Base-by-base conservation (phyloP, 2,888 invertebrate genomes). In the Dusona sp. region DNA sequence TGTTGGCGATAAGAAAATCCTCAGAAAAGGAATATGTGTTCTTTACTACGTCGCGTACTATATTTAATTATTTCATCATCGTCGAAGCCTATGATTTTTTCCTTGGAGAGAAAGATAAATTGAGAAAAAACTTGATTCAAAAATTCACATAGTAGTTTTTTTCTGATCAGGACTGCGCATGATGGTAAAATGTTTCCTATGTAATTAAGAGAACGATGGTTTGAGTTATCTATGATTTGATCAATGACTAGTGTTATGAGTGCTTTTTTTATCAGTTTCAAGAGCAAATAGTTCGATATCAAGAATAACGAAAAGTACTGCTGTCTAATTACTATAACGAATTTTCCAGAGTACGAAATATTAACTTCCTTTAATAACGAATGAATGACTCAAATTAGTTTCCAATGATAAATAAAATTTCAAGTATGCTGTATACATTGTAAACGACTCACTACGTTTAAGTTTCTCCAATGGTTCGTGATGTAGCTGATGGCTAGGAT, bases 381-480 rank as follows among this genome's bases (percentile, higher is more conserved):
- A 61, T 3, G 2, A 38, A 42, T 8, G n/a, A 29, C 3, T 22
- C 1, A 7, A 33, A 4, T 29, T 57, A 54, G 22, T 38, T 75
- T 9, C 38, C 68, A 88, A 90, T 88, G 85, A 87, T 89, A 88
- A 13, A 33, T 2, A 33, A 33, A 42, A 1, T 42, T 42, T 42
- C 42, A 42, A 13, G 2, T 13, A 13, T 13, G 8, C 13, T 13
- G 42, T 13, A 42, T 13, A 42, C 42, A 42, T 42, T 42, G 42
- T 42, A 42, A 91, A 88, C 89, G 90, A 96, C 97, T 97, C 95
- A 97, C 96, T 95, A 96, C 97, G 95, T 96, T 97, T 97, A 85
- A 97, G 95, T 93, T 97, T 97, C 95, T 97, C 97, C 86, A 97
- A 93, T 9, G 97, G 97, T 92, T 97, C 97, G 92, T 96, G 96